Percentiles rank a stretch among this genome's conserved stretches.
phyloP scores from a whole-genome alignment of 30 jellyfish, hydroid and myxozoan species.

The Chrysaora quinquecirrha region DNA sequence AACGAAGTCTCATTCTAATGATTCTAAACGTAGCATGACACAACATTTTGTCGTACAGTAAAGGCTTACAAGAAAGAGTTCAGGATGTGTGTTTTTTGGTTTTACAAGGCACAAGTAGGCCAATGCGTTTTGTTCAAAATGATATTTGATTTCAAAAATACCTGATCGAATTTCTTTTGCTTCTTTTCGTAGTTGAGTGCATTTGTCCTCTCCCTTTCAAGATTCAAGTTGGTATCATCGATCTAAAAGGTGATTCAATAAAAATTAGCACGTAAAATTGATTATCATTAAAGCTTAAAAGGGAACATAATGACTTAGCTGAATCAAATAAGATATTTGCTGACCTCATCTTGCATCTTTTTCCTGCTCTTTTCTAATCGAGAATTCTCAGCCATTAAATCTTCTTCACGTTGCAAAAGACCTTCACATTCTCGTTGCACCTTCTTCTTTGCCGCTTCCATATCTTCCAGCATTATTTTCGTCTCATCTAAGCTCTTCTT shows the following conservation, averaged over 20 bases:
- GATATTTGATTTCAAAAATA: conserved; percentile 57
- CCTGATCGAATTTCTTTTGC: conserved; percentile 98
- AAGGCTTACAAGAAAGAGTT: too few species aligned
- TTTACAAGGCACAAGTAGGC: too few species aligned
- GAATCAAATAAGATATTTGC: too few species aligned
- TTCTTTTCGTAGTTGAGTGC: conserved; percentile 78
- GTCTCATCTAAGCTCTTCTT: conserved; percentile 82
- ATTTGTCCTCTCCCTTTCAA: conserved; percentile 91
- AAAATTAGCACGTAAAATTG: too few species aligned
- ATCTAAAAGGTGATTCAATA: too few species aligned
- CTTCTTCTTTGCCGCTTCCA: conserved; percentile 92
- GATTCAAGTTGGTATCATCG: conserved; percentile 83
- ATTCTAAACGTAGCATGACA: too few species aligned
- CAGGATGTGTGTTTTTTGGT: too few species aligned
- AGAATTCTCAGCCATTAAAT: conserved; percentile 78
- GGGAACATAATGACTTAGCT: too few species aligned
- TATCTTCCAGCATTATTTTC: conserved; percentile 69
- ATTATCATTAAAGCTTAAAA: too few species aligned
- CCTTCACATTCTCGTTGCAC: conserved; percentile 95
- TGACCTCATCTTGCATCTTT: conserved; percentile 95
- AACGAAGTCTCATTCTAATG: too few species aligned
- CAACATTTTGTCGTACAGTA: too few species aligned
- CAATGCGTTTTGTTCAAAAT: too few species aligned
- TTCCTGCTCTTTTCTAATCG: conserved; percentile 94
- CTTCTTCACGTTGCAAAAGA: conserved; percentile 82